phyloP scores from a whole-genome alignment of 1,140 invertebrate species.

The Macrosteles quadrilineatus region DNA sequence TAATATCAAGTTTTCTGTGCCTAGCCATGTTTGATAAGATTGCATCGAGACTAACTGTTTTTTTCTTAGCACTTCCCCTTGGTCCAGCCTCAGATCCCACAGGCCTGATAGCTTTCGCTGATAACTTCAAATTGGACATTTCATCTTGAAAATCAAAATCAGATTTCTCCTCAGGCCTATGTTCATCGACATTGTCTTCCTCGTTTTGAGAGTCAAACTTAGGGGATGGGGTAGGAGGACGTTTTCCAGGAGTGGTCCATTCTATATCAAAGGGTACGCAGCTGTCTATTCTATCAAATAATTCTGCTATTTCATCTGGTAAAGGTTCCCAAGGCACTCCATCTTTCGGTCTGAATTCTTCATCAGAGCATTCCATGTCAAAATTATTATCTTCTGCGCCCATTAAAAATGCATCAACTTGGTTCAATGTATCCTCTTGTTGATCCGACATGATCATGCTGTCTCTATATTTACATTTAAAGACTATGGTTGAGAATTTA shows the following conservation, averaged over 20 bases:
- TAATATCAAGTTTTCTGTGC: slow-evolving; percentile 47
- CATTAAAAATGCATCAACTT: too few relatives aligned
- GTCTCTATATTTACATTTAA: too few relatives aligned
- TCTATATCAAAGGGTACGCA: slow-evolving; percentile 42
- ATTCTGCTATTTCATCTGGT: slow-evolving; percentile 43
- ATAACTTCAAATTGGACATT: slow-evolving; percentile 42
- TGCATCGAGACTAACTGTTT: slow-evolving; percentile 51
- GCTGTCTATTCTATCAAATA: slow-evolving; percentile 46
- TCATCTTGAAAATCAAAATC: slow-evolving; percentile 53
- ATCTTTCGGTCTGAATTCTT: slow-evolving; percentile 40
- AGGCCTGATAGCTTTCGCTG: slow-evolving; percentile 32
- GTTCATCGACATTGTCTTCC: slow-evolving; percentile 29
- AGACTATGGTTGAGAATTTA: too few relatives aligned
- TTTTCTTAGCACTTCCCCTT: slow-evolving; percentile 51
- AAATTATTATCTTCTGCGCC: slow-evolving; percentile 38
- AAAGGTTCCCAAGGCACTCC: slow-evolving; percentile 39
- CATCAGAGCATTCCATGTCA: slow-evolving; percentile 45
- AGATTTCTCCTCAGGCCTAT: slow-evolving; percentile 43
- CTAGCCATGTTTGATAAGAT: slow-evolving; percentile 51
- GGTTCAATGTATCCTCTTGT: too few relatives aligned
- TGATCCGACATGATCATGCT: too few relatives aligned
- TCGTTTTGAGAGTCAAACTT: slow-evolving; percentile 32
- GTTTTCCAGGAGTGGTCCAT: slow-evolving; percentile 49
- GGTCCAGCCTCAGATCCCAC: slow-evolving; percentile 40
- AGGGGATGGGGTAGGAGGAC: slow-evolving; percentile 46